Conservation (phyloP, 2,797 vertebrate species). For the Apodemus agrarius region DNA sequence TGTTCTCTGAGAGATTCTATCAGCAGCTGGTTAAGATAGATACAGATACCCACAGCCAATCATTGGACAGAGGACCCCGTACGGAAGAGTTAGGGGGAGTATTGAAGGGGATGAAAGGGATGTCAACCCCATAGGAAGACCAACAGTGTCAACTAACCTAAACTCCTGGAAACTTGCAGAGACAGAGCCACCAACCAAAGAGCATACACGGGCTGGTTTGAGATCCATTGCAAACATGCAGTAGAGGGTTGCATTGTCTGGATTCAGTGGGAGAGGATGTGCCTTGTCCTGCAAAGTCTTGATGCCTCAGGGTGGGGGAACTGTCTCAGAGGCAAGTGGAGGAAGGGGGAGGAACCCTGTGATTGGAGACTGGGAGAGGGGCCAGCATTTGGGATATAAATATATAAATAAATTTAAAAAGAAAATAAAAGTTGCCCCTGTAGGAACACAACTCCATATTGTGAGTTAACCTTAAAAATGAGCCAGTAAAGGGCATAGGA, state of each 20-base stretch:
- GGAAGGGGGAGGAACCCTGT: neutral
- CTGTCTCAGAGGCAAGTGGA: neutral
- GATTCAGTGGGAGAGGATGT: neutral
- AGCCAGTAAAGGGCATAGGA: constrained; percentile 65
- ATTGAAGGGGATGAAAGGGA: neutral
- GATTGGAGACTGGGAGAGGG: neutral
- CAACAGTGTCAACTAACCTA: neutral
- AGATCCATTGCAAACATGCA: neutral
- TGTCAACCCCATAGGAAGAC: neutral
- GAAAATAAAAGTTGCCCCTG: neutral
- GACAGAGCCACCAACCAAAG: neutral
- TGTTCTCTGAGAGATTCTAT: neutral
- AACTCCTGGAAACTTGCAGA: neutral
- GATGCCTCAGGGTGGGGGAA: neutral
- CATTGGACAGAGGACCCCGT: neutral
- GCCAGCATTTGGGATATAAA: neutral
- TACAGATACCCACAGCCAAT: neutral
- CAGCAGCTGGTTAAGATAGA: neutral
- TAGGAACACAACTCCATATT: constrained; percentile 32
- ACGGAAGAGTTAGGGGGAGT: neutral
- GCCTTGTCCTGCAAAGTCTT: neutral
- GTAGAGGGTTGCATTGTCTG: neutral
- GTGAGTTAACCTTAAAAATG: constrained; percentile 77
- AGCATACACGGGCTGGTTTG: neutral
- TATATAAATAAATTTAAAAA: neutral